Evolutionary conservation across 2,113 vertebrate genomes (phyloP), one percentile per base, ranked within the genome.

Genomic region (Thunnus thynnus): DNA sequence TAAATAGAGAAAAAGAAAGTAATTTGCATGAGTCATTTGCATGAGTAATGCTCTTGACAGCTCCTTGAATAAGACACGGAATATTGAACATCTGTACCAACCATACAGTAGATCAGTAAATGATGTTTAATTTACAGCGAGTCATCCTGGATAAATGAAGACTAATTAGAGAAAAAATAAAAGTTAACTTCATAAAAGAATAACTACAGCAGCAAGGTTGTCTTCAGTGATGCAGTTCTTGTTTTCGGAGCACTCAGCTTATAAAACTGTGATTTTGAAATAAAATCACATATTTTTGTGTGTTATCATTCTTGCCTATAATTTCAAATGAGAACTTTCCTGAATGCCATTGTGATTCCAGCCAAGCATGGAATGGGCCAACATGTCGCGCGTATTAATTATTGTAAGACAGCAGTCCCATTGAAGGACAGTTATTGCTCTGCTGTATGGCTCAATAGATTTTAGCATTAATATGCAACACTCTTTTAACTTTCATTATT

Each of bases 401-500:
- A 56, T 87, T 90, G 86, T 44, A 78, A 30, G 87, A 84, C 84
- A 76, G 82, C 63, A 36, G 75, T 67, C 78, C 81, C 52, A 10
- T 63, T 78, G 74, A 73, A 64, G 67, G 86, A 76, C 80, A 78
- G 84, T 83, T 71, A 88, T 85, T 81, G 65, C 76, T 85, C 46
- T 22, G 64, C 54, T 16, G 12, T 41, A 80, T 60, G 78, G 72
- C 80, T 91, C 86, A 72, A 83, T 85, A 84, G 83, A 76, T 77
- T 73, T 81, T 18, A 14, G 55, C 80, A 89, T 91, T 94, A 93
- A 91, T 92, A 92, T 91, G 90, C 85, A 85, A 80, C 87, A 88
- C 66, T 86, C 82, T 87, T 91, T 82, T 84, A 92, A 91, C 83
- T 86, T 86, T 81, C 75, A 72, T 91, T 90, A 92, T 91, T 85